phyloP scores from a whole-genome alignment of 2,797 vertebrate species.

The Mormyrus proboscirostris region DNA sequence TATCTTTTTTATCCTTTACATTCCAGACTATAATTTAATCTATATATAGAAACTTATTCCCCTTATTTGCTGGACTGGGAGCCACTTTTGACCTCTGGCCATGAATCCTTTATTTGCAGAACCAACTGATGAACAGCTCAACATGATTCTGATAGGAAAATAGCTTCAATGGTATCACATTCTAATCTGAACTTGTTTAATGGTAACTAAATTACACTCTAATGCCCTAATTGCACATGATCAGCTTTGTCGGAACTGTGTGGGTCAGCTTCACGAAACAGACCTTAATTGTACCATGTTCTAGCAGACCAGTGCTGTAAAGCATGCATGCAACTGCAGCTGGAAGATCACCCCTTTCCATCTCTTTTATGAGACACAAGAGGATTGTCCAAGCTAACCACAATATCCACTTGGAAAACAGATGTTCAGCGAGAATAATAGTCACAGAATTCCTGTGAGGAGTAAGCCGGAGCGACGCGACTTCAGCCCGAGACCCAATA shows the following conservation, averaged over 20 bases:
- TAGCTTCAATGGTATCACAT: background rate
- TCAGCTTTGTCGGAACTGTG: background rate
- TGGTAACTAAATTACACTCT: background rate
- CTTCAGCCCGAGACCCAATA: background rate
- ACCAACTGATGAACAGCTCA: background rate
- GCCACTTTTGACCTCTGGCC: background rate
- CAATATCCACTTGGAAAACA: conserved; percentile 8
- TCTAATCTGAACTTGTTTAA: background rate
- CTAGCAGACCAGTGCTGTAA: background rate
- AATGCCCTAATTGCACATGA: background rate
- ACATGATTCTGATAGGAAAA: background rate
- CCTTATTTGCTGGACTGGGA: background rate
- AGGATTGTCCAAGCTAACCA: background rate
- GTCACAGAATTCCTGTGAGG: background rate
- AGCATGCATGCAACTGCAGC: background rate
- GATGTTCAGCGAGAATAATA: background rate
- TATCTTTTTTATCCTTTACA: background rate
- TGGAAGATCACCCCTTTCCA: background rate
- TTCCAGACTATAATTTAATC: background rate
- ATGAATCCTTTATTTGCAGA: background rate
- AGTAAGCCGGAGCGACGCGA: background rate
- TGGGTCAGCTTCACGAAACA: background rate
- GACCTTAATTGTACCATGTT: background rate
- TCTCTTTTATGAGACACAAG: background rate
- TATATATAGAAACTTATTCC: background rate